A percentile compares a stretch with the other conserved stretches of the same genome.
Conservation (phyloP, 2,888 invertebrate genomes). For the Xiphydria camelus region DNA sequence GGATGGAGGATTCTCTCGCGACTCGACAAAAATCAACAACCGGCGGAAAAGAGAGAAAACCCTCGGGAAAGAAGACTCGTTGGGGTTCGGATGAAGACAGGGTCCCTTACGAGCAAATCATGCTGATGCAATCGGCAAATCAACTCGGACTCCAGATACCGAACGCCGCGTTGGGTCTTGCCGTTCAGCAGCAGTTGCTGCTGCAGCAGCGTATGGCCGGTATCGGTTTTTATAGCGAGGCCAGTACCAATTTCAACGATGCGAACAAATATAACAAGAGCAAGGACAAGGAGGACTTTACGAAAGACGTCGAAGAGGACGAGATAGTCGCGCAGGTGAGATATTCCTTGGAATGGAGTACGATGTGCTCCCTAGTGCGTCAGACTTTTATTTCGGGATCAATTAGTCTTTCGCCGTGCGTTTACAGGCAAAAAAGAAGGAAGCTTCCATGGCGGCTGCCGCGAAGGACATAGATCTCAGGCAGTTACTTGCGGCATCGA, state of each 20-base stretch:
- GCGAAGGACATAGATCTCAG: slow-evolving; percentile 58
- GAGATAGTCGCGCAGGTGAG: slow-evolving; percentile 37
- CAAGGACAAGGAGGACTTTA: slow-evolving; percentile 39
- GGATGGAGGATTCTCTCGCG: no score
- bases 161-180: slow-evolving; percentile 47
- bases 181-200: slow-evolving; percentile 42
- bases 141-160: slow-evolving; percentile 48
- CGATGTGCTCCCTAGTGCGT: no score
- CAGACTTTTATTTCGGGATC: no score
- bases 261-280: slow-evolving; percentile 16
- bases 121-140: slow-evolving; percentile 52
- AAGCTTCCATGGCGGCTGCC: slow-evolving; percentile 23
- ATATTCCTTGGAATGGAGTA: no score
- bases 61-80: slow-evolving; percentile 51
- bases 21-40: no score
- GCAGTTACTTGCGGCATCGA: slow-evolving; percentile 46
- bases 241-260: slow-evolving; percentile 8
- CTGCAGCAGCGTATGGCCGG: slow-evolving; percentile 26
- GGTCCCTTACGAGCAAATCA: slow-evolving; percentile 52
- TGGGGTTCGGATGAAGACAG: slow-evolving; percentile 56
- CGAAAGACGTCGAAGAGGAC: slow-evolving; percentile 40
- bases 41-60: slow-evolving; percentile 52
- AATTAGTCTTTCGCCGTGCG: no score
- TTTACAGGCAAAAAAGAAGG: slow-evolving; percentile 35
- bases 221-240: slow-evolving; percentile 37